Conservation (phyloP, 2,888 invertebrate genomes). For the Cerceris rybyensis region DNA sequence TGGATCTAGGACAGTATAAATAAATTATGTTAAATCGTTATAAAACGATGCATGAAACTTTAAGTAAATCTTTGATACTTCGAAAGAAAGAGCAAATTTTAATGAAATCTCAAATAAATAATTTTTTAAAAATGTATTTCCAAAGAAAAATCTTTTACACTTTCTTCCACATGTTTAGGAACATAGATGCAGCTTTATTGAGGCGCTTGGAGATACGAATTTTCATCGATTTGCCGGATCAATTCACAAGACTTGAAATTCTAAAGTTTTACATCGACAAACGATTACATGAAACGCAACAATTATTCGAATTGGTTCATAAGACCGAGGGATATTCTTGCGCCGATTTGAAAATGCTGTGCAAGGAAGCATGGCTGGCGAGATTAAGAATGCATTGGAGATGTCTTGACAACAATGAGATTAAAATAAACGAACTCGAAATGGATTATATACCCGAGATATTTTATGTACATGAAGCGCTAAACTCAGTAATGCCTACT, state of each 20-base stretch:
- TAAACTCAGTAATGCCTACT: not conserved
- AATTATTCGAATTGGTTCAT: conserved; percentile 83
- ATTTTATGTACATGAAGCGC: not conserved
- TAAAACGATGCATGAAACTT: not conserved
- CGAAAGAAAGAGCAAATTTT: not conserved
- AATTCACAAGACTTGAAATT: conserved; percentile 86
- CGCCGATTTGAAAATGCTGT: conserved; percentile 92
- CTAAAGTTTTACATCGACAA: conserved; percentile 84
- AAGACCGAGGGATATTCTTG: conserved; percentile 92
- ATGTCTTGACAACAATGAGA: conserved; percentile 79
- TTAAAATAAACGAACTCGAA: conserved; percentile 23
- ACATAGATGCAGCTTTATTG: conserved; percentile 93
- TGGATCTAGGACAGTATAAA: no score
- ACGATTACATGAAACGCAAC: conserved; percentile 82
- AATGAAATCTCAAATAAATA: not conserved
- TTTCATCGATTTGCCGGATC: conserved; percentile 89
- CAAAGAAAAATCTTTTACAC: conserved; percentile 3
- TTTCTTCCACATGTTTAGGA: conserved; percentile 83
- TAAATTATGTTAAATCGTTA: not conserved
- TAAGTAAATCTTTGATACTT: not conserved
- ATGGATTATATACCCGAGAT: not conserved
- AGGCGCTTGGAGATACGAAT: conserved; percentile 94
- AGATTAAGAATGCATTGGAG: conserved; percentile 87
- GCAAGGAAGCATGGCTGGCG: conserved; percentile 94
- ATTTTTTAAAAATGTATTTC: not conserved